Evolutionary conservation across 2,888 invertebrate genomes (phyloP), one percentile per base, ranked within the genome.

Genomic region (Drosophila kambysellisi): DNA sequence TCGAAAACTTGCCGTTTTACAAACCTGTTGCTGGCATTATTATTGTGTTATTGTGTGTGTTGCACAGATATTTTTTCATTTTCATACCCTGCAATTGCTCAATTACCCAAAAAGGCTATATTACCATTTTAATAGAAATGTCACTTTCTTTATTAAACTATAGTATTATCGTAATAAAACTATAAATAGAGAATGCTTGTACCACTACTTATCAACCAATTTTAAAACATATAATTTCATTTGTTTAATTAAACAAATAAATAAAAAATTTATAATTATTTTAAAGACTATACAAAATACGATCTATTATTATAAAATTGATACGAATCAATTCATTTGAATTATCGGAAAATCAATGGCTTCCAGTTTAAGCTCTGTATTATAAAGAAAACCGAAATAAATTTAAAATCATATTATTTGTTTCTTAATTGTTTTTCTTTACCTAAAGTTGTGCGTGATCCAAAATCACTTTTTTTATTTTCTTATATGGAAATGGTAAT

Each of bases 21-120:
- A 75, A 75, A 75, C 75, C 75, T 76, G 74, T 76, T 75, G 70
- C 64, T 76, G 74, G 70, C 74, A 76, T 75, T 75, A n/a, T n/a
- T n/a, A n/a, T 75, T 60, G 67, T 65, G 54, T 17, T 71, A 35
- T 32, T 43, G 41, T 46, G 25, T 51, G 39, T 51, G 39, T 61
- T n/a, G 33, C 33, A 53, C 54, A 52, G 32, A 58, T 53, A 56
- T 69, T 63, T 69, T 63, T 58, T 69, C 41, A 33, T 50, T 46
- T 51, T 25, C 7, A 58, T 74, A 74, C 74, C 74, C 69, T 57
- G 41, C 59, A 46, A 7, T 39, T 41, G 29, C 32, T 9, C 50
- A 29, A 6, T 30, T 17, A 11, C 15, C 50, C 17, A 30, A 17
- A 15, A 15, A 15, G 46, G 46, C 43, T 43, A 43, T 43, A 6